Conservation (phyloP, 2,888 invertebrate species). For the Caenorhabditis sulstoni region DNA sequence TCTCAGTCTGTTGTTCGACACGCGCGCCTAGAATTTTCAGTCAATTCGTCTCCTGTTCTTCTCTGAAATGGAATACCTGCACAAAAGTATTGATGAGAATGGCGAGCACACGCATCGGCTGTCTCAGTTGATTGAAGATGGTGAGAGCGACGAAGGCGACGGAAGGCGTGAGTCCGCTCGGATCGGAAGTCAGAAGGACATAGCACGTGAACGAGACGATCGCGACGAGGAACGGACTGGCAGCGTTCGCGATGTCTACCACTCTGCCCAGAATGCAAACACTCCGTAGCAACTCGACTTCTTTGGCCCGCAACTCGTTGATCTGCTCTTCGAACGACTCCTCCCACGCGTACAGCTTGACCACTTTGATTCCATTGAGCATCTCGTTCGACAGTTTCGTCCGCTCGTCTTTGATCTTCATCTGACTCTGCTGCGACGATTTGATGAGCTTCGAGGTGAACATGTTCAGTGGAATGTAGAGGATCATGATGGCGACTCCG, state of each 20-base stretch:
- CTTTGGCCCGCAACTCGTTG: slow-evolving; percentile 63
- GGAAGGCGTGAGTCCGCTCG: slow-evolving; percentile 86
- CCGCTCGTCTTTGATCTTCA: slow-evolving; percentile 94
- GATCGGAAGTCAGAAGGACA: slow-evolving; percentile 83
- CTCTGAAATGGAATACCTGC: too few species aligned
- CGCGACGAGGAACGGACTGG: slow-evolving; percentile 83
- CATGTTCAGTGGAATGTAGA: slow-evolving; percentile 73
- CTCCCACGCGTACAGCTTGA: slow-evolving; percentile 83
- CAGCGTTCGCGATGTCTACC: slow-evolving; percentile 62
- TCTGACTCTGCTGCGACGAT: slow-evolving; percentile 83
- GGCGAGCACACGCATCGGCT: slow-evolving; percentile 75
- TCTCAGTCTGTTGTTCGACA: slow-evolving; percentile 90
- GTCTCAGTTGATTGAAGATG: slow-evolving; percentile 72
- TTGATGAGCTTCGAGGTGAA: slow-evolving; percentile 72
- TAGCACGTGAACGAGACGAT: slow-evolving; percentile 89
- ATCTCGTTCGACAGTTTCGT: slow-evolving; percentile 95
- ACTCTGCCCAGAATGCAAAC: slow-evolving; percentile 39
- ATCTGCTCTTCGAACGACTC: slow-evolving; percentile 76
- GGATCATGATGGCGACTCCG: slow-evolving; percentile 72
- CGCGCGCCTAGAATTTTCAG: too few species aligned
- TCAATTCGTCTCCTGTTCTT: too few species aligned
- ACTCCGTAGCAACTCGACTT: slow-evolving; percentile 65
- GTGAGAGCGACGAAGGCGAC: slow-evolving; percentile 77
- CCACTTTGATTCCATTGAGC: slow-evolving; percentile 89
- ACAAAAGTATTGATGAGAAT: slow-evolving; percentile 74